Evolutionary conservation across 2,797 vertebrate genomes (phyloP), one percentile per base, ranked within the genome.

Genomic region (Craterocephalus amniculus): DNA sequence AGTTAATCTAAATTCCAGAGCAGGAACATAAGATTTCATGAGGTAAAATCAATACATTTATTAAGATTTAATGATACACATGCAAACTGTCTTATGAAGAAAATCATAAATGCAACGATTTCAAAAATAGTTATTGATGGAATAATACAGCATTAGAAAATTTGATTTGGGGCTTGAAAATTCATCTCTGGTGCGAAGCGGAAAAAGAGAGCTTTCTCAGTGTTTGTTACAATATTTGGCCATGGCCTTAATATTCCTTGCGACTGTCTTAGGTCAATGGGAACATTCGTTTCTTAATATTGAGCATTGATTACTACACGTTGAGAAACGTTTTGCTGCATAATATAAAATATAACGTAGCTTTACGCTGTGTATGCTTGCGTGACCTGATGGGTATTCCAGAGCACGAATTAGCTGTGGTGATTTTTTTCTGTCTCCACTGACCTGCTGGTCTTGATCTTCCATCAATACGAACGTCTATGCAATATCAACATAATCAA

Each of bases 301-400:
- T 27, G 1, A 14, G 52, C 27, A 54, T 54, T 54, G 57, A 59
- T 59, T 59, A 26, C 26, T 35, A 59, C 38, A 16, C 38, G 57
- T 59, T 59, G 57, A 26, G 35, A 59, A 40, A 26, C 24, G 22
- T 40, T 38, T 59, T 59, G 57, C 57, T 38, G 57, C 35, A 59
- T 54, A 54, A 54, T 29, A 54, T 3, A 54, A 54, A 26, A 18
- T 48, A n/a, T 48, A 9, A 27, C 12, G 14, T 29, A 29, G 52
- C 52, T 26, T 54, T 14, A 29, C 18, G 26, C 26, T 29, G 52
- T 54, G 26, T 29, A 14, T 54, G 52, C 13, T 16, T 26, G 29
- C 27, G 52, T 54, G 52, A 54, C 52, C 14, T 18, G 52, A 18
- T 29, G 26, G 26, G 13, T 54, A 54, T 54, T 54, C 18, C 52